Conservation (phyloP, 2,888 invertebrate species). For the Rhagium mordax region DNA sequence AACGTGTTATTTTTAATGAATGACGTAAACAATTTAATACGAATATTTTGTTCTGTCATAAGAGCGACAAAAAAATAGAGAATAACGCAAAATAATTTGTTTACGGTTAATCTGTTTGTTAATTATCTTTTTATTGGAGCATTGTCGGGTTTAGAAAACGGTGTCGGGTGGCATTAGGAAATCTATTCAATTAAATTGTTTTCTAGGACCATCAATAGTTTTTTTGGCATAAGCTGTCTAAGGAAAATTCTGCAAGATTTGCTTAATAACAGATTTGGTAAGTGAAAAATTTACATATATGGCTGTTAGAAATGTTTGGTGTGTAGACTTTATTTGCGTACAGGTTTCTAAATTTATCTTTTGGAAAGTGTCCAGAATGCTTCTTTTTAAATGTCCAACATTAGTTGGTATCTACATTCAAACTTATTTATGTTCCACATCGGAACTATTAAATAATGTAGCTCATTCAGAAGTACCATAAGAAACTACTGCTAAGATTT, state of each 20-base stretch:
- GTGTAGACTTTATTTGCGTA: conserved; percentile 56
- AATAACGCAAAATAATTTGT: conserved; percentile 25
- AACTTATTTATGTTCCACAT: conserved; percentile 3
- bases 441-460: neutral
- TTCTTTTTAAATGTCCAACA: conserved; percentile 38
- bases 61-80: conserved; percentile 32
- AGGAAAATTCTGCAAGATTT: conserved; percentile 57
- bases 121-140: neutral
- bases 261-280: conserved; percentile 60
- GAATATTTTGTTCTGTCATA: conserved; percentile 54
- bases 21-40: conserved; percentile 64
- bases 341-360: conserved; percentile 64
- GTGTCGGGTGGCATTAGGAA: neutral
- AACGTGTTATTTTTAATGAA: conserved; percentile 36
- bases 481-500: no score
- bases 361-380: conserved; percentile 59
- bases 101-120: conserved; percentile 2
- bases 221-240: conserved; percentile 51
- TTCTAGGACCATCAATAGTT: conserved; percentile 51
- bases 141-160: neutral
- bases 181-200: conserved; percentile 22
- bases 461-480: neutral
- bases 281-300: conserved; percentile 53
- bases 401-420: neutral
- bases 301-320: conserved; percentile 45